These are phyloP conservation scores for Eciton burchellii DNA, from an alignment of 1,140 invertebrate species.

Conservation along the genomic window DNA sequence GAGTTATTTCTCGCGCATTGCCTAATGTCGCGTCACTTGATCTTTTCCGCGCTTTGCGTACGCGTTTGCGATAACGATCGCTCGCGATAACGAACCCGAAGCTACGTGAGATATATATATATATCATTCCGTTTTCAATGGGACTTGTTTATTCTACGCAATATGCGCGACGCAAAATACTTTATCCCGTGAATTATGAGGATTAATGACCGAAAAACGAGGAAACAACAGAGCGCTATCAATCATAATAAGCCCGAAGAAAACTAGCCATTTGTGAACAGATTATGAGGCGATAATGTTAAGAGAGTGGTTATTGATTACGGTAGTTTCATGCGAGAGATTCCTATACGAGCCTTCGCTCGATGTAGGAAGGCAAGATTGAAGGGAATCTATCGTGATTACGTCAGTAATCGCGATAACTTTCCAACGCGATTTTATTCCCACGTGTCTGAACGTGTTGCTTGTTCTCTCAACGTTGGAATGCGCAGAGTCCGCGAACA, in stretches of 20 bases:
- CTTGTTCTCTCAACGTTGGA: too few species aligned
- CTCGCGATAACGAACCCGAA: too few species aligned
- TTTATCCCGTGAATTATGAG: conserved; percentile 67
- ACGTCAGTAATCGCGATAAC: not conserved
- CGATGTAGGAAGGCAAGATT: conserved; percentile 8
- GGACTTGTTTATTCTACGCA: conserved; percentile 49
- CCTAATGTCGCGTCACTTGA: not conserved
- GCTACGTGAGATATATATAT: conserved; percentile 13
- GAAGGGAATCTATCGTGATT: conserved; percentile 28
- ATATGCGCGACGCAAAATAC: conserved; percentile 58
- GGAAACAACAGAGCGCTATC: conserved; percentile 62
- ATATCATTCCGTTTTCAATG: conserved; percentile 32
- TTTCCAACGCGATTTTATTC: not conserved
- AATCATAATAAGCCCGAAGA: conserved; percentile 69
- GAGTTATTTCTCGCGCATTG: too few species aligned
- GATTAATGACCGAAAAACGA: conserved; percentile 72
- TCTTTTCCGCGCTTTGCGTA: not conserved
- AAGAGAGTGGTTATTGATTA: conserved; percentile 67
- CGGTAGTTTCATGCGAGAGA: conserved; percentile 4
- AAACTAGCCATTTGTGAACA: conserved; percentile 61
- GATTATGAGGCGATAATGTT: conserved; percentile 64
- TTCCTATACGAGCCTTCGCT: conserved; percentile 40
- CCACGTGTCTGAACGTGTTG: not conserved
- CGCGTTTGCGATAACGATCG: not conserved
- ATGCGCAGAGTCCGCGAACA: too few species aligned